A percentile compares a stretch with the other conserved stretches of the same genome.
Conservation (phyloP, 1,140 invertebrate species). For the Ceratina calcarata region DNA sequence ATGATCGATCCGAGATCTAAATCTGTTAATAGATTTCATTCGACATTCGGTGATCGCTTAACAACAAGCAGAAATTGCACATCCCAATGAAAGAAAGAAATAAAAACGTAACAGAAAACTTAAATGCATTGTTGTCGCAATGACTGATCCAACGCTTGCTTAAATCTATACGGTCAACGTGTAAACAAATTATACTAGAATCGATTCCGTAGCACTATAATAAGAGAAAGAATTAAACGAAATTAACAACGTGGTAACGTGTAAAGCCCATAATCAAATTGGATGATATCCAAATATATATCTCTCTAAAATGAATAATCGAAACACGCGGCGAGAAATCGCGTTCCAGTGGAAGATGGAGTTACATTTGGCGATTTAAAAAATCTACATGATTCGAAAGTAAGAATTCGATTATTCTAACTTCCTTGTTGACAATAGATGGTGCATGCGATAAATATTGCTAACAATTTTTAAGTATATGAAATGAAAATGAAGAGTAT, state of each 20-base stretch:
- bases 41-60: constrained; percentile 9
- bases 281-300: neutral
- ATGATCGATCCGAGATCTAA: neutral
- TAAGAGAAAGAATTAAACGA: constrained; percentile 24
- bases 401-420: no score
- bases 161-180: constrained; percentile 28
- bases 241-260: constrained; percentile 56
- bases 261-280: constrained; percentile 21
- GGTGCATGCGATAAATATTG: no score
- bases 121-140: constrained; percentile 29
- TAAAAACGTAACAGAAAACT: constrained; percentile 8
- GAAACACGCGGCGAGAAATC: no score
- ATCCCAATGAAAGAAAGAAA: constrained; percentile 11
- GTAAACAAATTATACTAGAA: constrained; percentile 18
- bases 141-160: constrained; percentile 23
- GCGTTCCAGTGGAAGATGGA: no score
- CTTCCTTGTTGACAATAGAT: no score
- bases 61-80: constrained; percentile 39
- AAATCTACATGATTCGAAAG: no score
- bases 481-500: no score
- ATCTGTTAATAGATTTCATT: constrained; percentile 16
- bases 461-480: no score
- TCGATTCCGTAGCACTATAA: neutral
- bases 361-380: no score
- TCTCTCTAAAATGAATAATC: no score